Evolutionary conservation across 2,113 vertebrate genomes (phyloP).

Genomic region (Eretmochelys imbricata): DNA sequence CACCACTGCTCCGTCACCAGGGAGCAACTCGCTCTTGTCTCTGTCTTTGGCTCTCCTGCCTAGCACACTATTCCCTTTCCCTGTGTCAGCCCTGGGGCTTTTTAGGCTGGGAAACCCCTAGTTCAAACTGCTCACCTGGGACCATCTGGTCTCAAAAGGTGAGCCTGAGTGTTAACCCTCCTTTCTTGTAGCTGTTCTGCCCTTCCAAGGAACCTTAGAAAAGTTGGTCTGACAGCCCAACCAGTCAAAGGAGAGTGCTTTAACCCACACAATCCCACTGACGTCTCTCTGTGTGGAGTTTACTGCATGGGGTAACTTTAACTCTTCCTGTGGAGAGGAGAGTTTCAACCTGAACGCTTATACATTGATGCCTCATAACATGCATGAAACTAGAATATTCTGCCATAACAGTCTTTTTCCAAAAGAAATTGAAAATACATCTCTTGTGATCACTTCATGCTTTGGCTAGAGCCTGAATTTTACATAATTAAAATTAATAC

Average conservation of each 20-base stretch:
- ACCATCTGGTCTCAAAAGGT: not conserved
- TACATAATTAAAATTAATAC: slow-evolving; percentile 68
- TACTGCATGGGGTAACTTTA: not conserved
- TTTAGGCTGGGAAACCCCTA: not conserved
- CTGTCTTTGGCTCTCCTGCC: not conserved
- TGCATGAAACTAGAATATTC: not conserved
- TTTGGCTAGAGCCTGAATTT: slow-evolving; percentile 72
- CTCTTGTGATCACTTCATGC: slow-evolving; percentile 60
- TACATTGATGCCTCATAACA: not conserved
- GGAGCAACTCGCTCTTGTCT: not conserved
- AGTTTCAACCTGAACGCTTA: not conserved
- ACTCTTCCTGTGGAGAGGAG: not conserved
- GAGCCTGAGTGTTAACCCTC: not conserved
- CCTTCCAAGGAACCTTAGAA: not conserved
- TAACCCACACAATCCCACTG: not conserved
- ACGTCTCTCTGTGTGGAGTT: not conserved
- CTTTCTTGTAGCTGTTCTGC: not conserved
- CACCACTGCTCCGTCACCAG: not conserved
- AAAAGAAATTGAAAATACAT: slow-evolving; percentile 58
- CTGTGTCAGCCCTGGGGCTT: not conserved
- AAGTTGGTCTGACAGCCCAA: no score
- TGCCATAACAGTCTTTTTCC: slow-evolving; percentile 8
- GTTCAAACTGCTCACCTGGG: not conserved
- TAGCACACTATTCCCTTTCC: not conserved
- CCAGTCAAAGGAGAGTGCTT: no score